Evolutionary conservation across 2,797 vertebrate genomes (phyloP), one percentile per base, ranked within the genome.

Genomic region (Perodicticus potto): DNA sequence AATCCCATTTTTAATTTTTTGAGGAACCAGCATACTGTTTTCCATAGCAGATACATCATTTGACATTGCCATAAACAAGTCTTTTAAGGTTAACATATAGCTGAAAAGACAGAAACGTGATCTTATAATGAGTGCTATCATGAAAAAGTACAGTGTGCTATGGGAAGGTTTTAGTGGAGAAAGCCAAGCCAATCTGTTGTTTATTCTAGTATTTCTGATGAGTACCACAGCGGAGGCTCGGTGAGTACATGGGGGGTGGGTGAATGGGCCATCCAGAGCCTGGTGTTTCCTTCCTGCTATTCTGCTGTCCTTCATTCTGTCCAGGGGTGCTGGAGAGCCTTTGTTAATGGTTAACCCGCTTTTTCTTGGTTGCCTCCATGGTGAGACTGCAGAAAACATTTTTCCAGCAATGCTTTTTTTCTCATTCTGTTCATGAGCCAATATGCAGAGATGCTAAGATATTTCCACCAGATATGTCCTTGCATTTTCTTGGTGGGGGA

Each of bases 61-160:
- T 92, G 94, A 53, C 25, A 84, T 76, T 89, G 49, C 37, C 40
- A 86, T 57, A 76, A 93, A 80, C 27, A 81, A 83, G 22, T 85
- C 27, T 94, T 20, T 93, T 80, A 94, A 78, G 49, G 93, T 95
- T 95, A 93, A 91, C 57, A 88, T 61, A 29, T 59, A 40, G n/a
- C 73, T 29, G 61, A 69, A 94, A 94, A 88, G 82, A 63, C 61
- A 95, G 73, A 95, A 72, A 61, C 63, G 11, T 88, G 84, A 87
- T 45, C 34, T 73, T 90, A 14, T 23, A 81, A 72, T 81, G 77
- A 78, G 49, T 65, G 40, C 76, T 90, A 49, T n/a, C 43, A 37
- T 77, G 45, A 37, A 91, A 65, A 88, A 80, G 13, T 74, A 55
- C 0, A 7, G 16, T 65, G 23, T 82, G 14, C 49, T 53, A 0